Percentiles rank a stretch among this genome's conserved stretches.
Conservation (phyloP, 2,113 vertebrate species). For the Pachypanchax playfairii region DNA sequence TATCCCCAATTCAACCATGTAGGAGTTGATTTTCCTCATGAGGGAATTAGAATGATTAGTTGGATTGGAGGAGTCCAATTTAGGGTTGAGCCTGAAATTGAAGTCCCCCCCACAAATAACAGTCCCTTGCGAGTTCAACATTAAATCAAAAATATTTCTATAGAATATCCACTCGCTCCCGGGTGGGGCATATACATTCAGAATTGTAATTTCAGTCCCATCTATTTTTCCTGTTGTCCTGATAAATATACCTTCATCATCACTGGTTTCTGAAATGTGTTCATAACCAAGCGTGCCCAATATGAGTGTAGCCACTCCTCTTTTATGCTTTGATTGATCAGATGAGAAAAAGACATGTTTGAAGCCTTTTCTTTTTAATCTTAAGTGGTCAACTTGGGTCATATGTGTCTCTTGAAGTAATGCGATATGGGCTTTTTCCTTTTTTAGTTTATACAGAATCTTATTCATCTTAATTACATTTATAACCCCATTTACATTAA, state of each 20-base stretch:
- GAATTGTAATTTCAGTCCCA: not conserved
- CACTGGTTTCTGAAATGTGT: not conserved
- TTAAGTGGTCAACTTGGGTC: no score
- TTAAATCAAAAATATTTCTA: not conserved
- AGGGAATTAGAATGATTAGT: not conserved
- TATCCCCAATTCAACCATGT: not conserved
- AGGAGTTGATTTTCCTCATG: not conserved
- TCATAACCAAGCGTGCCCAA: not conserved
- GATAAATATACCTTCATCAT: not conserved
- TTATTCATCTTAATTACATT: not conserved
- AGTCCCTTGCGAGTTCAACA: not conserved
- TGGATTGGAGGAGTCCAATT: not conserved
- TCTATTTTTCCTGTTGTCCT: not conserved
- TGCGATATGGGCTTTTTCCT: not conserved
- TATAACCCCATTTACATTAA: not conserved
- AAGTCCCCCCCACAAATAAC: not conserved
- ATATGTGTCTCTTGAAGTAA: no score
- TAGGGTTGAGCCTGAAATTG: not conserved
- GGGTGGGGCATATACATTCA: not conserved
- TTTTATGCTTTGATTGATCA: not conserved
- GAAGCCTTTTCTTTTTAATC: not conserved
- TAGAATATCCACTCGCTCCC: not conserved
- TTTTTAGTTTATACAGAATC: not conserved
- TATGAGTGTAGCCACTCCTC: not conserved
- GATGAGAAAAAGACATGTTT: not conserved